Evolutionary conservation across 2,888 invertebrate species (phyloP).

Genomic region (Epistrophe eligans): DNA sequence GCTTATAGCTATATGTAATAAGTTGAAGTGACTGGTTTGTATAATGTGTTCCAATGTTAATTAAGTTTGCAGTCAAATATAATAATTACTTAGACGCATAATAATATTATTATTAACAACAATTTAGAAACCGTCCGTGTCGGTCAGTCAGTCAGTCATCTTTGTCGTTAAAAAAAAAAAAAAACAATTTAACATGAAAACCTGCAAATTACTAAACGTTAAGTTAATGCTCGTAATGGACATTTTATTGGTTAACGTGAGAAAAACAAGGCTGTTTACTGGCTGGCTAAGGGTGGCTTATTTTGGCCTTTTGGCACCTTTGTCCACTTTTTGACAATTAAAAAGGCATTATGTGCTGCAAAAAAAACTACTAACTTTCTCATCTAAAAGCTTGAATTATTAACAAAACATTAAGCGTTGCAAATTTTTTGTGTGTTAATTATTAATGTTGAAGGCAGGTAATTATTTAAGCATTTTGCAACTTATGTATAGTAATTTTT

Average conservation of each 20-base stretch:
- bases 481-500: not conserved
- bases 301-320: constrained; percentile 21
- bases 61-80: constrained; percentile 31
- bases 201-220: constrained; percentile 6
- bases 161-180: not conserved
- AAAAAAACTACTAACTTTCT: not conserved
- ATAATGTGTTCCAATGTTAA: constrained; percentile 48
- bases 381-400: not conserved
- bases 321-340: constrained; percentile 10
- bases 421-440: not conserved
- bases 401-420: no score
- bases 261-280: not conserved
- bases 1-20: constrained; percentile 54
- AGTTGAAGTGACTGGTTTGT: constrained; percentile 43
- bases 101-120: constrained; percentile 19
- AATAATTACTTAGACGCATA: constrained; percentile 42
- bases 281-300: not conserved
- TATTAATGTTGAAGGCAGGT: not conserved
- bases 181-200: not conserved
- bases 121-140: not conserved
- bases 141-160: not conserved
- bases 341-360: not conserved
- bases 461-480: not conserved
- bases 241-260: constrained; percentile 12
- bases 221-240: not conserved